These are phyloP conservation scores for Plestiodon gilberti DNA, from an alignment of 2,113 vertebrate genomes.

Conservation along the genomic window DNA sequence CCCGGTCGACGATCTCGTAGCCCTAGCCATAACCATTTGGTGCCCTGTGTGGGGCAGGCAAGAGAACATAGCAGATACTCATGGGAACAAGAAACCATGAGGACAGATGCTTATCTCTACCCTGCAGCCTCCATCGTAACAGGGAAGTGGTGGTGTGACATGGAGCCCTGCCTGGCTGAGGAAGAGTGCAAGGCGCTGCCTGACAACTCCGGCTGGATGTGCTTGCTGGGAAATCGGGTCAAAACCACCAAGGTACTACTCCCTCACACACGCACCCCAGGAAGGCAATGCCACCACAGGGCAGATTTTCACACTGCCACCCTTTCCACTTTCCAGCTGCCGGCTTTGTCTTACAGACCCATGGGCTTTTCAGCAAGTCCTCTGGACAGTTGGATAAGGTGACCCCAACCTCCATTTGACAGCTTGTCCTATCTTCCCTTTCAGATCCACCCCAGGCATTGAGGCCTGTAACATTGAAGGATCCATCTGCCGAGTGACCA, in stretches of 20 bases:
- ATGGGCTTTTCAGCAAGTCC: background rate
- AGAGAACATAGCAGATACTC: too few relatives aligned
- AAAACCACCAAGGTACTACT: conserved; percentile 83
- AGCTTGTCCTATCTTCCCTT: background rate
- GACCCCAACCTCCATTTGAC: background rate
- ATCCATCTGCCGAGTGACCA: background rate
- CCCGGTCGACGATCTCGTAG: too few relatives aligned
- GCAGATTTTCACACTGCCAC: background rate
- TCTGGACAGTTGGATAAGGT: background rate
- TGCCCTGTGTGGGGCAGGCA: background rate
- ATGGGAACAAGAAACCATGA: background rate
- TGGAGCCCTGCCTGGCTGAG: conserved; percentile 86
- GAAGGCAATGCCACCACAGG: too few relatives aligned
- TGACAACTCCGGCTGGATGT: conserved; percentile 88
- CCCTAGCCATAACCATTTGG: background rate
- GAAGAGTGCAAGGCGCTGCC: conserved; percentile 87
- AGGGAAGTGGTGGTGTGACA: conserved; percentile 88
- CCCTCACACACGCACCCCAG: too few relatives aligned
- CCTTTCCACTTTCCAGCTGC: too few relatives aligned
- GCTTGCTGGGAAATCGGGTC: conserved; percentile 83
- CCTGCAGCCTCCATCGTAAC: conserved; percentile 83
- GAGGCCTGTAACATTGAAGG: background rate
- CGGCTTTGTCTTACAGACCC: background rate
- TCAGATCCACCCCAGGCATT: conserved; percentile 30
- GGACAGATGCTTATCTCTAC: conserved; percentile 29